Conservation (phyloP, 2,888 invertebrate species). For the Chironomus tentans region DNA sequence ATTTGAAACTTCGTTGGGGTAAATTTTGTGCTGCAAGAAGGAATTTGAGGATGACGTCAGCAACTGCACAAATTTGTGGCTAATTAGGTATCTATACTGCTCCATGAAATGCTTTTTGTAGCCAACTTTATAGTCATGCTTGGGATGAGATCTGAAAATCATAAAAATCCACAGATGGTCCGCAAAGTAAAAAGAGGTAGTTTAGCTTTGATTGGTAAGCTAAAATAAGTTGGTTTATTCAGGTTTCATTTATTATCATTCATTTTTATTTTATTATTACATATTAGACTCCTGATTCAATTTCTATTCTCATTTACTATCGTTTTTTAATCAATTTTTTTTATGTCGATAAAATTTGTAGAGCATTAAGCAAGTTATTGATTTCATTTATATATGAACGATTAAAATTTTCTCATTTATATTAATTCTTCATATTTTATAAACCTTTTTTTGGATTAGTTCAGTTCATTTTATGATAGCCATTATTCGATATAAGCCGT, state of each 20-base stretch:
- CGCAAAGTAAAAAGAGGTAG: no score
- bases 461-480: neutral
- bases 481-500: neutral
- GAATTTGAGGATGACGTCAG: no score
- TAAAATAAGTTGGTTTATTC: slow-evolving; percentile 5
- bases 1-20: neutral
- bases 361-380: neutral
- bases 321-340: neutral
- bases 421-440: no score
- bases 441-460: neutral
- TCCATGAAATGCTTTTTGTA: no score
- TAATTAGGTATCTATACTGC: no score
- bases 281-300: neutral
- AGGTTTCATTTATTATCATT: slow-evolving; percentile 3
- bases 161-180: no score
- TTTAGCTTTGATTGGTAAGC: neutral
- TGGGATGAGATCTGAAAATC: no score
- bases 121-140: no score
- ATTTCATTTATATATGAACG: neutral
- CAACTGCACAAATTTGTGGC: no score
- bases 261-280: neutral
- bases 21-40: no score
- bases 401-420: neutral
- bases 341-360: neutral
- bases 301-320: neutral